Conservation (phyloP, 2,113 vertebrate species). For the Monopterus albus region DNA sequence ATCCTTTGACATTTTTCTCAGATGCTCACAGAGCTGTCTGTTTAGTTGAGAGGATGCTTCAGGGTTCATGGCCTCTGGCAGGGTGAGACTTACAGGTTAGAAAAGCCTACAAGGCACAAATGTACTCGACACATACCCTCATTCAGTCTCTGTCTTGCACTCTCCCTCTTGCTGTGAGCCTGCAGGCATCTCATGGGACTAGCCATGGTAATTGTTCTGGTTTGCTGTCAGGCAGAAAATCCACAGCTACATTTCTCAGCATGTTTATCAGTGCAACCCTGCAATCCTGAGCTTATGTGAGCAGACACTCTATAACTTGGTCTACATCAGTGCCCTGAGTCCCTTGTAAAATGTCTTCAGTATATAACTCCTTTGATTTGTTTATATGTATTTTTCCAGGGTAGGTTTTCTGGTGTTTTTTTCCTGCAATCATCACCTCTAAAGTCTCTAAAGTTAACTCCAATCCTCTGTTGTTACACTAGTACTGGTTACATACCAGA, state of each 20-base stretch:
- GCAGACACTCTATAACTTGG: background rate
- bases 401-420: no score
- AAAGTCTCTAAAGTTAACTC: no score
- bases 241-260: conserved; percentile 27
- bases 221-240: conserved; percentile 44
- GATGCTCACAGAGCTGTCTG: conserved; percentile 28
- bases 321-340: background rate
- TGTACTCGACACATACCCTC: background rate
- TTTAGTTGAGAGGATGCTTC: conserved; percentile 29
- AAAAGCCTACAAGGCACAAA: conserved; percentile 23
- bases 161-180: conserved; percentile 29
- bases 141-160: background rate
- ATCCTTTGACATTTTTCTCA: conserved; percentile 34
- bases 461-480: no score
- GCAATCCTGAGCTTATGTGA: background rate
- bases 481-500: no score
- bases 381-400: background rate
- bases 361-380: background rate
- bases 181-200: conserved; percentile 22
- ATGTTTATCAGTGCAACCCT: conserved; percentile 39
- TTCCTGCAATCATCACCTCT: no score
- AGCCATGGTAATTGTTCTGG: conserved; percentile 45
- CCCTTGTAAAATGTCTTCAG: background rate
- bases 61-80: conserved; percentile 28
- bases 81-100: conserved; percentile 14